These are phyloP conservation scores for Paratilapia polleni DNA, from an alignment of 2,113 vertebrate genomes.

Conservation along the genomic window DNA sequence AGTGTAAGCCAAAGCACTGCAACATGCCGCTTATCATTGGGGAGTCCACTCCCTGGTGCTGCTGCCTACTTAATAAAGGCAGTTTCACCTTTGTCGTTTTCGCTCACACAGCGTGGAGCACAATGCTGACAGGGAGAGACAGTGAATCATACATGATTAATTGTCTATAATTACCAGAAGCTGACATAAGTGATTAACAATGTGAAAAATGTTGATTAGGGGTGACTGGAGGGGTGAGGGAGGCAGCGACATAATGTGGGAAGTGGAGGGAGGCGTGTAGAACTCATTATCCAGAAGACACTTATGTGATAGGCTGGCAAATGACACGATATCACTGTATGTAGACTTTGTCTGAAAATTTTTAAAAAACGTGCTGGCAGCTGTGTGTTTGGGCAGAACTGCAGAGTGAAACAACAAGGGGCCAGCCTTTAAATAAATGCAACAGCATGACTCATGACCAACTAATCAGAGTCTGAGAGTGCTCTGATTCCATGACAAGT, in stretches of 20 bases:
- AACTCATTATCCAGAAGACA: conserved; percentile 53
- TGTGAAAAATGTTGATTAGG: conserved; percentile 67
- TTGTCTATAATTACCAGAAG: conserved; percentile 69
- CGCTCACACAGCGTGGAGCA: conserved; percentile 9
- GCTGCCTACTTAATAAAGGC: conserved; percentile 55
- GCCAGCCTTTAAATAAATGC: conserved; percentile 25
- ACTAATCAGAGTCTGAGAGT: not conserved
- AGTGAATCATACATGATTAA: conserved; percentile 69
- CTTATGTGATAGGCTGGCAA: conserved; percentile 37
- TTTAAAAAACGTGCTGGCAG: conserved; percentile 41
- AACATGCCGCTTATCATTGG: conserved; percentile 66
- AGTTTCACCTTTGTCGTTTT: conserved; percentile 61
- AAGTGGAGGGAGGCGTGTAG: conserved; percentile 29
- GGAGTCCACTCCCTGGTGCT: conserved; percentile 64
- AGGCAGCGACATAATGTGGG: conserved; percentile 16
- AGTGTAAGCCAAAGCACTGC: conserved; percentile 62
- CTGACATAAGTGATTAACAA: conserved; percentile 70
- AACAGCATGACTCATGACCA: conserved; percentile 46
- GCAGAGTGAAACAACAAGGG: not conserved
- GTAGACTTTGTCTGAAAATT: conserved; percentile 17
- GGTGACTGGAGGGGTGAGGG: conserved; percentile 52
- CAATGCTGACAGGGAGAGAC: conserved; percentile 40
- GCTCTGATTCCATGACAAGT: not conserved
- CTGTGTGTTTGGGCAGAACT: conserved; percentile 18
- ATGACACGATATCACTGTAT: conserved; percentile 22